Evolutionary conservation across 2,113 vertebrate species (phyloP), one percentile per base, ranked within the genome.

Genomic region (Campylorhamphus procurvoides): DNA sequence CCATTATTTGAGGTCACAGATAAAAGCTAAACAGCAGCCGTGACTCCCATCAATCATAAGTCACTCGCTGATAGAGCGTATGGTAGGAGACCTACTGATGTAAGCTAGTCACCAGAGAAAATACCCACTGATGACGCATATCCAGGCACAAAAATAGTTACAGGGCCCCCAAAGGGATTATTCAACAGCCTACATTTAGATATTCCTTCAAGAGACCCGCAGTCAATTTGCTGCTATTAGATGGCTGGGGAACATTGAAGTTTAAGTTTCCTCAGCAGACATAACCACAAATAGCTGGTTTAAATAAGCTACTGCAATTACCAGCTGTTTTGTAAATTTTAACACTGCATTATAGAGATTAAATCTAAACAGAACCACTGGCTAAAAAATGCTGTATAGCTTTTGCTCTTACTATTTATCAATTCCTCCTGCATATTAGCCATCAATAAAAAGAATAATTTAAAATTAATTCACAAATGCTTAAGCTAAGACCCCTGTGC

Each of bases 121-220:
- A 99, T 99, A 99, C 99, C 99, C 99, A 99, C 98, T 98, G 98
- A 97, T 99, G 99, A 99, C 98, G 99, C 99, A 99, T 99, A 99
- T 99, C 99, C 99, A 99, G 98, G 98, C 98, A 99, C 99, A 99
- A 99, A 99, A 99, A 99, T 99, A 99, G 99, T 98, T 98, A 97
- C 98, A 98, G 99, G 99, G 99, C 98, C 98, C 97, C 97, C 94
- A 98, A 96, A 98, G 98, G 99, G 98, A 98, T 98, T 98, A 99
- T 97, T 99, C 99, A 99, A 99, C 98, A 98, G 97, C 98, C 99
- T 98, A 99, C 99, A 96, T 98, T 99, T 93, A 98, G 96, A 98
- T 98, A 98, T 98, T 98, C 98, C 98, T 99, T 97, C 98, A 98
- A 98, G 98, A 98, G 97, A 97, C 98, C 98, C 94, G 94, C 97